Evolutionary conservation across 2,797 vertebrate genomes (phyloP).

Genomic region (Sphenopsis melanotis): DNA sequence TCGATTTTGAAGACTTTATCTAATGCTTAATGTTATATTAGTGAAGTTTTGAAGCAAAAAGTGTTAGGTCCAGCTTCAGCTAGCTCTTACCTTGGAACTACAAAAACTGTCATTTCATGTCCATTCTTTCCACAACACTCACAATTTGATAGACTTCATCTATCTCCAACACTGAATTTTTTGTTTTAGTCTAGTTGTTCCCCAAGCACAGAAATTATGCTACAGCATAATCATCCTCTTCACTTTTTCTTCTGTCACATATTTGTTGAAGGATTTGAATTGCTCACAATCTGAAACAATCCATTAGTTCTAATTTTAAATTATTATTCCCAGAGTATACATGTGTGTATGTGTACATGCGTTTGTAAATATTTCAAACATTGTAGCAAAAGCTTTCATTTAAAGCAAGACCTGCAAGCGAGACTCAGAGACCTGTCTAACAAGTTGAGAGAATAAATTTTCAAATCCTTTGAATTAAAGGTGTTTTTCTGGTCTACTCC

Average conservation of each 20-base stretch:
- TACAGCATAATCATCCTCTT: not conserved
- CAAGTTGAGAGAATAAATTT: not conserved
- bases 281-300: not conserved
- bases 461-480: not conserved
- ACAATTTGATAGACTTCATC: not conserved
- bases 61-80: not conserved
- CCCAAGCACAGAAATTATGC: not conserved
- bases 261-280: not conserved
- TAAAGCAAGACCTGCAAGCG: not conserved
- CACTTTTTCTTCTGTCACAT: not conserved
- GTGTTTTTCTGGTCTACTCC: not conserved
- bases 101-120: not conserved
- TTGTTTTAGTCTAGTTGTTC: not conserved
- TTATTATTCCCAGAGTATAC: not conserved
- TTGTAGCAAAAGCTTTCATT: not conserved
- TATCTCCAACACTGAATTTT: not conserved
- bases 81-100: not conserved
- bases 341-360: rapidly evolving
- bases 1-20: not conserved
- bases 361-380: not conserved
- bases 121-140: not conserved
- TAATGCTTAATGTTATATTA: not conserved
- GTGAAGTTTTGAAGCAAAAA: not conserved
- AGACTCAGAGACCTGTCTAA: not conserved
- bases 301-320: not conserved